Evolutionary conservation across 2,888 invertebrate genomes (phyloP).

Genomic region (Zonitis immaculata): DNA sequence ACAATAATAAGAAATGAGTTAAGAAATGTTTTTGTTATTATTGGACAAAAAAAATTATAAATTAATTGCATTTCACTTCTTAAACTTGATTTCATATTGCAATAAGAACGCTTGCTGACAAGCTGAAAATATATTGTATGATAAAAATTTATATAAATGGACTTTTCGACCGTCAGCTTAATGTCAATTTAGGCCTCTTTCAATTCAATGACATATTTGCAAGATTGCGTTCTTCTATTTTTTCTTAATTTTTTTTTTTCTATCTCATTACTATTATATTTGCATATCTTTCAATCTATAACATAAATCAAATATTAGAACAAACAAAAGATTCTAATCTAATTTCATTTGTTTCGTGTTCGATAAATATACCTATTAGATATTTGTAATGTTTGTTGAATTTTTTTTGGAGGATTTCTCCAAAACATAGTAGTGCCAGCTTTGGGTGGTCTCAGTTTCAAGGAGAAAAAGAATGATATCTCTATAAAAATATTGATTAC

Average conservation of each 20-base stretch:
- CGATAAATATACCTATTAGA: not conserved
- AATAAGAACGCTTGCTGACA: not conserved
- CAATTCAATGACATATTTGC: not conserved
- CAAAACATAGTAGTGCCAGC: not conserved
- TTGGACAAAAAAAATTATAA: not conserved
- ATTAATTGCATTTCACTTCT: not conserved
- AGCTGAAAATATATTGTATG: not conserved
- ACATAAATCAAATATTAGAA: not conserved
- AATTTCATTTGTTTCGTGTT: not conserved
- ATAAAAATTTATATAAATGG: not conserved
- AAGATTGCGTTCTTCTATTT: too few species aligned
- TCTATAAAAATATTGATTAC: too few species aligned
- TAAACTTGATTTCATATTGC: not conserved
- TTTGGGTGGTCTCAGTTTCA: not conserved
- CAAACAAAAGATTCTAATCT: not conserved
- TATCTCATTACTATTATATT: too few species aligned
- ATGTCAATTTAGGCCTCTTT: not conserved
- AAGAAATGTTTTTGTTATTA: not conserved
- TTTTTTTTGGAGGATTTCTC: too few species aligned
- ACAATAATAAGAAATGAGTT: too few species aligned
- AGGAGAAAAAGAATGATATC: too few species aligned
- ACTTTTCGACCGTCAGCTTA: not conserved
- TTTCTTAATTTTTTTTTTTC: too few species aligned
- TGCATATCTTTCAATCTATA: not conserved
- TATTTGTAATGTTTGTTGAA: not conserved